A percentile compares a stretch with the other conserved stretches of the same genome.
Evolutionary conservation across 2,113 vertebrate genomes (phyloP).

Genomic region (Thunnus maccoyii): DNA sequence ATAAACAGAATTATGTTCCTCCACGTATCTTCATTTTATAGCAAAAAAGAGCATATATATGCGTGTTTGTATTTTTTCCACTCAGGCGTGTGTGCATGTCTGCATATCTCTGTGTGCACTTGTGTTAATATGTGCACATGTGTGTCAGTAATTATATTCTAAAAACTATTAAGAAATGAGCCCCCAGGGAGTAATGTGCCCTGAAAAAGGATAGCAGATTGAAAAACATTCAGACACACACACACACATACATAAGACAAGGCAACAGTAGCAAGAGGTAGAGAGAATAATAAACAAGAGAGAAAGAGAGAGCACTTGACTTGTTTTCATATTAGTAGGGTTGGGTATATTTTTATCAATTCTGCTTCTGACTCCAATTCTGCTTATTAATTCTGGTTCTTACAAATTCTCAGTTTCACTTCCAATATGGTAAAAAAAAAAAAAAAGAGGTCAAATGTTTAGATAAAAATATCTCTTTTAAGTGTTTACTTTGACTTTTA

Average conservation of each 20-base stretch:
- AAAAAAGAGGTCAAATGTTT: too few species aligned
- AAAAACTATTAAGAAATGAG: constrained; percentile 39
- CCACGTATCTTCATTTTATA: background rate
- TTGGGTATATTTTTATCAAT: too few species aligned
- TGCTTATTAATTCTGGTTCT: too few species aligned
- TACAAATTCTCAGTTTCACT: too few species aligned
- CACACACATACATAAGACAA: background rate
- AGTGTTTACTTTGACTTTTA: too few species aligned
- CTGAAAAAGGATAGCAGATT: background rate
- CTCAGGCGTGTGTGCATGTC: background rate
- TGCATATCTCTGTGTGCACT: background rate
- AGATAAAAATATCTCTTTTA: too few species aligned
- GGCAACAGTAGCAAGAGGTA: background rate
- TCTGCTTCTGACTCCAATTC: too few species aligned
- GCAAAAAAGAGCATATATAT: background rate
- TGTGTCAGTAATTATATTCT: constrained; percentile 36
- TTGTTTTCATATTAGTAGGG: background rate
- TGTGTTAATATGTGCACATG: background rate
- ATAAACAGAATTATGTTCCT: background rate
- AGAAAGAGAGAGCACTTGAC: background rate
- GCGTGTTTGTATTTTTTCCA: background rate
- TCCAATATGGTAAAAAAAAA: too few species aligned
- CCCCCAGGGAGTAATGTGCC: background rate
- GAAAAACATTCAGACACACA: background rate
- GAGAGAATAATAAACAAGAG: background rate